Evolutionary conservation across 2,888 invertebrate species (phyloP).

Genomic region (Stenichneumon culpator): DNA sequence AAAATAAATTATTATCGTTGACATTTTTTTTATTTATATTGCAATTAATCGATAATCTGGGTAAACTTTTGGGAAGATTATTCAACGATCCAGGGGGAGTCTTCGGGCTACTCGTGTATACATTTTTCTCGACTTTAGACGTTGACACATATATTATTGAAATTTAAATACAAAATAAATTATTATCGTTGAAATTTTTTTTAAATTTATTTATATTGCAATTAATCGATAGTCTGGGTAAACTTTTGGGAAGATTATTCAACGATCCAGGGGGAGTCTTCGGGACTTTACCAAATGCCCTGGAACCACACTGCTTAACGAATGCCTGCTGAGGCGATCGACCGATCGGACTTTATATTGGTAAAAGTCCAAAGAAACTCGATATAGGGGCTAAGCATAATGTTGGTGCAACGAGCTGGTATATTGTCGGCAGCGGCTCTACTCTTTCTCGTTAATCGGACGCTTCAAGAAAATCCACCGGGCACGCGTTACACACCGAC

Average conservation of each 20-base stretch:
- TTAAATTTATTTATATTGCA: not conserved
- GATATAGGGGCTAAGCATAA: slow-evolving; percentile 32
- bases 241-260: not conserved
- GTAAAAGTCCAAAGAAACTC: slow-evolving; percentile 50
- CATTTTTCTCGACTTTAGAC: not conserved
- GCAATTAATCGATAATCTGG: not conserved
- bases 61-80: not conserved
- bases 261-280: slow-evolving; percentile 13
- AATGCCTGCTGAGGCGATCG: slow-evolving; percentile 53
- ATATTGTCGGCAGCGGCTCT: slow-evolving; percentile 64
- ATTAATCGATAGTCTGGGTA: not conserved
- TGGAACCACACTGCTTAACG: slow-evolving; percentile 44
- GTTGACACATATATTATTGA: not conserved
- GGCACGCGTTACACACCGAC: slow-evolving; percentile 72
- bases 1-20: not conserved
- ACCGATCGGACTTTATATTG: slow-evolving; percentile 53
- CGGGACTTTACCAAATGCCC: slow-evolving; percentile 45
- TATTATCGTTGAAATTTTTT: not conserved
- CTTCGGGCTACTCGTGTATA: slow-evolving; percentile 38
- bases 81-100: slow-evolving; percentile 10
- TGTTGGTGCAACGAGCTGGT: slow-evolving; percentile 52
- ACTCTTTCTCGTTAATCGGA: slow-evolving; percentile 62
- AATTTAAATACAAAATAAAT: not conserved
- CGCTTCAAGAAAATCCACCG: slow-evolving; percentile 66
- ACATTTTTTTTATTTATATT: not conserved